phyloP scores from a whole-genome alignment of 2,797 vertebrate genomes.

The Megaceryle alcyon region DNA sequence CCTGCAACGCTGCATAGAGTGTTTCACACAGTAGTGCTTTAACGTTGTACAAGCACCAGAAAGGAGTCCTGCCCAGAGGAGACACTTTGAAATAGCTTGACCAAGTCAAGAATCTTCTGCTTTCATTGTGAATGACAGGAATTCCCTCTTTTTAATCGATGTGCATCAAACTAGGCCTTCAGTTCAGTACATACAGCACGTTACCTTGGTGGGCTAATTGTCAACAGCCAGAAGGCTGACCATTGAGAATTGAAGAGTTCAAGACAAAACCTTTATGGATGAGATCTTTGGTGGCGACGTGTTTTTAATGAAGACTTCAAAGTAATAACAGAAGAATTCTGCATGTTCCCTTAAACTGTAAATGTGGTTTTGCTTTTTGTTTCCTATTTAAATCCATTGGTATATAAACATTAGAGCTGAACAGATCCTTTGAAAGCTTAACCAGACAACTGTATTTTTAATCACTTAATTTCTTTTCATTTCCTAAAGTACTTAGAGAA shows the following conservation, averaged over 20 bases:
- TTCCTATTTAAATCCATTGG: background rate
- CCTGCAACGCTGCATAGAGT: background rate
- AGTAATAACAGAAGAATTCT: background rate
- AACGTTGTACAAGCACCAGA: background rate
- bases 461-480: conserved; percentile 2
- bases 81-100: background rate
- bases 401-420: background rate
- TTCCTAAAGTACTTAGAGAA: background rate
- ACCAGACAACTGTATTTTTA: background rate
- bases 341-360: background rate
- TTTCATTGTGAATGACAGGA: background rate
- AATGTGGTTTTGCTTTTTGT: background rate
- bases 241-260: background rate
- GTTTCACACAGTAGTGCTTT: background rate
- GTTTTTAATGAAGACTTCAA: background rate
- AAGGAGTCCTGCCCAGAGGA: background rate
- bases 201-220: background rate
- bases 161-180: background rate
- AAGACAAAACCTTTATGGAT: background rate
- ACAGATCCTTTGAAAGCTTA: background rate
- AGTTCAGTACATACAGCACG: background rate
- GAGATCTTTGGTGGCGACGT: background rate
- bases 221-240: background rate
- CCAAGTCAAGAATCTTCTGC: background rate
- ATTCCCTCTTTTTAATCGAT: background rate